These are phyloP conservation scores for Caretta caretta DNA, from an alignment of 2,113 vertebrate species.

Conservation along the genomic window DNA sequence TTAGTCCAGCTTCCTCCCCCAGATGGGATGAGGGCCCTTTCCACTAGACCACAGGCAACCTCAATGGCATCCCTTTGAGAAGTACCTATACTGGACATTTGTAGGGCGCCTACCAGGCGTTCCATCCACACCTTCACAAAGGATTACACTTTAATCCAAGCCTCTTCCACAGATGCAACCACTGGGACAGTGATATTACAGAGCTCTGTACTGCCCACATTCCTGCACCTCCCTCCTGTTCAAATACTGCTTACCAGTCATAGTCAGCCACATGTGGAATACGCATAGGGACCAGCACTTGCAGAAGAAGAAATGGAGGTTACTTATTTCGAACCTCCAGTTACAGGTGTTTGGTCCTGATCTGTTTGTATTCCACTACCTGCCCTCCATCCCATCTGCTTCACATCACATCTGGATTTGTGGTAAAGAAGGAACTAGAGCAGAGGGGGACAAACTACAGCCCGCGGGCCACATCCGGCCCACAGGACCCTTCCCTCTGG, in stretches of 20 bases:
- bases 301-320: background rate
- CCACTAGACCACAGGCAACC: background rate
- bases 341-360: background rate
- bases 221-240: background rate
- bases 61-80: background rate
- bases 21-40: background rate
- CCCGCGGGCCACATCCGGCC: no score
- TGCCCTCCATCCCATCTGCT: background rate
- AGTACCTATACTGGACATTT: background rate
- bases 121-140: background rate
- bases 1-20: background rate
- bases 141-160: background rate
- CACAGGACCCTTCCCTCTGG: no score
- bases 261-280: background rate
- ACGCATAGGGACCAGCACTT: background rate
- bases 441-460: no score
- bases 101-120: background rate
- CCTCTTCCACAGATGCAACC: background rate
- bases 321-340: background rate
- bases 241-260: background rate
- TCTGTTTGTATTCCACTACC: background rate
- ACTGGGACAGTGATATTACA: background rate
- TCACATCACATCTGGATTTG: background rate
- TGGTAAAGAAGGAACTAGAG: background rate
- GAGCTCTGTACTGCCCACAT: background rate